These are phyloP conservation scores for Ichneumon xanthorius DNA, from an alignment of 2,888 invertebrate genomes.

Conservation along the genomic window DNA sequence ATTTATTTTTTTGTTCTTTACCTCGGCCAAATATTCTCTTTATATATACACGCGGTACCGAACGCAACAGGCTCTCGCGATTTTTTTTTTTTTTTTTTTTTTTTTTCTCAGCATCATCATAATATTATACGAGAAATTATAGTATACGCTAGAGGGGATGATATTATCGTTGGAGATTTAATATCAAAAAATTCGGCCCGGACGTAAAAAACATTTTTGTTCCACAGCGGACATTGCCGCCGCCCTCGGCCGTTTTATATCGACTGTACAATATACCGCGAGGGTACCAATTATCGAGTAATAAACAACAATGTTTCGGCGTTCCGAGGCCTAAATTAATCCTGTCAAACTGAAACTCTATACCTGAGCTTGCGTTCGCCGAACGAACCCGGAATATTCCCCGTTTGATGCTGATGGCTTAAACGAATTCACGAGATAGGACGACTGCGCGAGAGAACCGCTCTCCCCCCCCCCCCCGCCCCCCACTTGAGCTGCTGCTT, in stretches of 20 bases:
- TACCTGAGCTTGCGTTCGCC: slow-evolving; percentile 52
- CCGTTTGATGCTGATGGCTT: slow-evolving; percentile 53
- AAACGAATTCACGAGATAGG: slow-evolving; percentile 53
- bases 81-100: slow-evolving; percentile 5
- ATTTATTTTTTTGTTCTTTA: slow-evolving; percentile 18
- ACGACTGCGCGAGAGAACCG: slow-evolving; percentile 19
- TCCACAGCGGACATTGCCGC: not conserved
- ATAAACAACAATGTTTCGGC: slow-evolving; percentile 67
- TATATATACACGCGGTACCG: slow-evolving; percentile 19
- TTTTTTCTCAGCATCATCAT: not conserved
- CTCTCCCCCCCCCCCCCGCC: too few relatives aligned
- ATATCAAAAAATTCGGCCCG: slow-evolving; percentile 1
- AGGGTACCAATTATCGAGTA: slow-evolving; percentile 67
- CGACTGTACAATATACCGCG: slow-evolving; percentile 50
- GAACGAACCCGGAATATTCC: slow-evolving; percentile 47
- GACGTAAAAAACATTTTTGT: slow-evolving; percentile 8
- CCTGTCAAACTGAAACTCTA: slow-evolving; percentile 67
- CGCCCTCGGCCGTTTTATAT: slow-evolving; percentile 14
- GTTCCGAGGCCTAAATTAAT: slow-evolving; percentile 64
- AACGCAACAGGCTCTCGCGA: slow-evolving; percentile 3
- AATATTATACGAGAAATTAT: slow-evolving; percentile 19
- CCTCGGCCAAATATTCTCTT: slow-evolving; percentile 19
- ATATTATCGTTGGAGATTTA: slow-evolving; percentile 16
- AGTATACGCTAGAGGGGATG: slow-evolving; percentile 12
- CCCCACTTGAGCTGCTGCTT: slow-evolving; percentile 12